Percentiles rank a stretch among this genome's conserved stretches.
Conservation (phyloP, 2,797 vertebrate species). For the Syndactyla subalaris region DNA sequence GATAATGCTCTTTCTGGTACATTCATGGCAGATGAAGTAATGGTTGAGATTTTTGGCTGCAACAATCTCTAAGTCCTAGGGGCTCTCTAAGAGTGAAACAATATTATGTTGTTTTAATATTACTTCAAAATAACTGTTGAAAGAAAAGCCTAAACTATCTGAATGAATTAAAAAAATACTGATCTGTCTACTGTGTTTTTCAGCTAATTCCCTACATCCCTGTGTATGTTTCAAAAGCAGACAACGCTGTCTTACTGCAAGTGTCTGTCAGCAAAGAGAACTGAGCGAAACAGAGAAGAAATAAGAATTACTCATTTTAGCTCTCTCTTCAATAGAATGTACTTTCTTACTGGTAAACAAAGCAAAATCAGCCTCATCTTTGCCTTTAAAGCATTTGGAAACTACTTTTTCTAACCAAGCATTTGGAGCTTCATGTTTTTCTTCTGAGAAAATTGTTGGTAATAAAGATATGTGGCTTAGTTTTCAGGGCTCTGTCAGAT, state of each 20-base stretch:
- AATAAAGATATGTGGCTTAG: neutral
- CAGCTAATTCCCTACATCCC: neutral
- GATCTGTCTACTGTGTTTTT: neutral
- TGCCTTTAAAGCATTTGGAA: conserved; percentile 1
- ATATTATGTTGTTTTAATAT: neutral
- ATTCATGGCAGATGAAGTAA: neutral
- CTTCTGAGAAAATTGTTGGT: neutral
- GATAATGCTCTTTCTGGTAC: neutral
- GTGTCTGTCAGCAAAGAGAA: neutral
- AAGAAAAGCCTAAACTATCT: neutral
- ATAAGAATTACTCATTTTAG: neutral
- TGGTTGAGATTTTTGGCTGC: neutral
- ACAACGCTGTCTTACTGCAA: neutral
- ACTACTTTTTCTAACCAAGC: neutral
- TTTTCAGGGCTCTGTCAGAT: neutral
- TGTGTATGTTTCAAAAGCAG: neutral
- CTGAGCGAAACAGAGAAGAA: neutral
- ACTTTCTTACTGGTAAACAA: conserved; percentile 3
- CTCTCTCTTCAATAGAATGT: neutral
- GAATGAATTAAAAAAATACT: neutral
- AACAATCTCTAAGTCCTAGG: neutral
- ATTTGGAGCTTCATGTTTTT: neutral
- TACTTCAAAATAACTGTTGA: neutral
- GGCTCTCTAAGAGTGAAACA: neutral
- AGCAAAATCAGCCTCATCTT: conserved; percentile 23